Conservation (phyloP, 1,140 invertebrate genomes). For the Ips typographus region DNA sequence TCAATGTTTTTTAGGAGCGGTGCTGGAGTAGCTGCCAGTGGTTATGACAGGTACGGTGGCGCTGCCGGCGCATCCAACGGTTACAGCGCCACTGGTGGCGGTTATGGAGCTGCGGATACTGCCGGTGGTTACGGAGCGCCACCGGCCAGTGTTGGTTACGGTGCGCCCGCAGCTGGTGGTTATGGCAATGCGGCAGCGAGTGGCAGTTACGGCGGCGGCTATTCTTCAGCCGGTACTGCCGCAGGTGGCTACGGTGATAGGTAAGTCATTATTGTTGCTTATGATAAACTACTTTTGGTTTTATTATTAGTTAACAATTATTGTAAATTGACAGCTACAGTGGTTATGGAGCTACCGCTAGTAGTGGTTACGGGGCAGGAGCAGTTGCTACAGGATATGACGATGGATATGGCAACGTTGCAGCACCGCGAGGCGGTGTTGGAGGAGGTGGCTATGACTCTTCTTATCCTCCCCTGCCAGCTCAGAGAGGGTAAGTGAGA, state of each 20-base stretch:
- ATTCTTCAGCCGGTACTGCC: slow-evolving; percentile 16
- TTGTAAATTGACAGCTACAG: slow-evolving; percentile 1
- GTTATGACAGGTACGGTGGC: slow-evolving; percentile 21
- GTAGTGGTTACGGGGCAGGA: slow-evolving; percentile 21
- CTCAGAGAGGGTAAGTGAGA: slow-evolving; percentile 49
- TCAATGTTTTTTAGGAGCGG: slow-evolving; percentile 19
- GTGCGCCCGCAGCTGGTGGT: slow-evolving; percentile 19
- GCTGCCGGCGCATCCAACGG: slow-evolving; percentile 27
- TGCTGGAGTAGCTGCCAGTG: not conserved
- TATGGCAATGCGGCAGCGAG: slow-evolving; percentile 27
- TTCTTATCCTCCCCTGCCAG: slow-evolving; percentile 49
- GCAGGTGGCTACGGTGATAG: slow-evolving; percentile 38
- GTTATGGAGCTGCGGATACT: slow-evolving; percentile 34
- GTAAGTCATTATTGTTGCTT: not conserved
- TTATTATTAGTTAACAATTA: not conserved
- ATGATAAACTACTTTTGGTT: not conserved
- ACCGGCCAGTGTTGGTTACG: slow-evolving; percentile 26
- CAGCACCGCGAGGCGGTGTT: slow-evolving; percentile 11
- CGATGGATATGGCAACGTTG: slow-evolving; percentile 39
- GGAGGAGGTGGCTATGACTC: slow-evolving; percentile 43
- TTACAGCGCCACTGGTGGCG: slow-evolving; percentile 30
- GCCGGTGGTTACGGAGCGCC: slow-evolving; percentile 5
- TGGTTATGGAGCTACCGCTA: slow-evolving; percentile 30
- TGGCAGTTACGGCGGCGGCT: slow-evolving; percentile 33
- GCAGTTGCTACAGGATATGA: slow-evolving; percentile 25